Evolutionary conservation across 1,140 invertebrate genomes (phyloP).

Genomic region (Bombus sibiricus): DNA sequence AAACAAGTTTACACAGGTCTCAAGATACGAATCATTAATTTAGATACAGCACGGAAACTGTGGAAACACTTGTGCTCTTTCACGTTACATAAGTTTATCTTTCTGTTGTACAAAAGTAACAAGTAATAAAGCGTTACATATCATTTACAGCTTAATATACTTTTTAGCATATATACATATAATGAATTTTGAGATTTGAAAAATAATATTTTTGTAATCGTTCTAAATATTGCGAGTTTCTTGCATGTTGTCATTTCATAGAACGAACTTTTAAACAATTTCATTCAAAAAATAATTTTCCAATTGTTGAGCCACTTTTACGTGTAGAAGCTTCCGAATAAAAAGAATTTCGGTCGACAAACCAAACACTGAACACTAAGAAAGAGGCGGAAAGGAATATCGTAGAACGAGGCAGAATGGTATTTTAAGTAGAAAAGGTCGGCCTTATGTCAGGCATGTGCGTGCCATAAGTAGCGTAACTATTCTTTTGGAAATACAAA

Average conservation of each 20-base stretch:
- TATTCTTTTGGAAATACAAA: neutral
- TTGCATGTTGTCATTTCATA: no score
- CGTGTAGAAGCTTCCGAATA: neutral
- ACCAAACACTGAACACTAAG: neutral
- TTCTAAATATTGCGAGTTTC: neutral
- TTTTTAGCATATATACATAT: neutral
- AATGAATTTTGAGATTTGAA: neutral
- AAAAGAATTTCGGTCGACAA: neutral
- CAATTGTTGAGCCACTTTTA: neutral
- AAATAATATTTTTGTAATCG: neutral
- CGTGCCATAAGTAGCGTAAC: neutral
- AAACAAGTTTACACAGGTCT: neutral
- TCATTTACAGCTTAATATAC: neutral
- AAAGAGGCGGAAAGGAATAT: neutral
- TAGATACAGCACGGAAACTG: constrained; percentile 17
- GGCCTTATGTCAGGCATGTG: neutral
- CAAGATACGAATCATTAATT: constrained; percentile 32
- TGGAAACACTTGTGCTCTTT: neutral
- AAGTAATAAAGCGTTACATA: neutral
- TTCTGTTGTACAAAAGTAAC: neutral
- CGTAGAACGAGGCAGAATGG: neutral
- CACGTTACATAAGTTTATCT: neutral
- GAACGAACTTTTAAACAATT: neutral
- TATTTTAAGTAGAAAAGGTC: neutral
- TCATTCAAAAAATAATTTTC: neutral